Conservation (phyloP, 2,797 vertebrate species). For the Danio jaintianensis region DNA sequence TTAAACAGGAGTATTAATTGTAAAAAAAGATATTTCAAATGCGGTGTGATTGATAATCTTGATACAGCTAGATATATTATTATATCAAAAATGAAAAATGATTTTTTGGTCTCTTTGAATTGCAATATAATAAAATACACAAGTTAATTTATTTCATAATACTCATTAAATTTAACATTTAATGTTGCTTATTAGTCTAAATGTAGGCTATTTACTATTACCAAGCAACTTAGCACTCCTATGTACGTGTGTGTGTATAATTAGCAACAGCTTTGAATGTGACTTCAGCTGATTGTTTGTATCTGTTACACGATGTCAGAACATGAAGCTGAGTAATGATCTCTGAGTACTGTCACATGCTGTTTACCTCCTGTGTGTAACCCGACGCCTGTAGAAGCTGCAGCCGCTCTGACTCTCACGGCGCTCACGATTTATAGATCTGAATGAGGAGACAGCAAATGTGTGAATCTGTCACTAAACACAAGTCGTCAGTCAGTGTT, state of each 20-base stretch:
- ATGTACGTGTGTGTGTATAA: neutral
- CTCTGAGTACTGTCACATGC: slow-evolving; percentile 80
- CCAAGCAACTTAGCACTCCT: neutral
- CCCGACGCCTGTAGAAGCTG: slow-evolving; percentile 61
- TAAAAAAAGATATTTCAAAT: neutral
- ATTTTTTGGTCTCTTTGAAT: neutral
- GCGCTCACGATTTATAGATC: slow-evolving; percentile 34
- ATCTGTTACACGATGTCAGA: slow-evolving; percentile 49
- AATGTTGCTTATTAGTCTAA: neutral
- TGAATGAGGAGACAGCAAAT: neutral
- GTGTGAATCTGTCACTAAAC: slow-evolving; percentile 38
- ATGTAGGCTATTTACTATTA: neutral
- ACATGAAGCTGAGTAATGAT: slow-evolving; percentile 72
- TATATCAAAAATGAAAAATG: neutral
- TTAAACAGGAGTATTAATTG: neutral
- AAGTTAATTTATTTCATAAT: neutral
- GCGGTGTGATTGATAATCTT: neutral
- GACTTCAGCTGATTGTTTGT: slow-evolving; percentile 15
- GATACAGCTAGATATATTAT: neutral
- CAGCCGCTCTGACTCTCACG: slow-evolving; percentile 29
- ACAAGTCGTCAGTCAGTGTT: slow-evolving; percentile 21
- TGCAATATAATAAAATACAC: neutral
- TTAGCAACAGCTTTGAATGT: neutral
- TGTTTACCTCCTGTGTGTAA: slow-evolving; percentile 72
- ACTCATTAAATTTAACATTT: neutral